Evolutionary conservation across 2,113 vertebrate species (phyloP).

Genomic region (Xiphophorus couchianus): DNA sequence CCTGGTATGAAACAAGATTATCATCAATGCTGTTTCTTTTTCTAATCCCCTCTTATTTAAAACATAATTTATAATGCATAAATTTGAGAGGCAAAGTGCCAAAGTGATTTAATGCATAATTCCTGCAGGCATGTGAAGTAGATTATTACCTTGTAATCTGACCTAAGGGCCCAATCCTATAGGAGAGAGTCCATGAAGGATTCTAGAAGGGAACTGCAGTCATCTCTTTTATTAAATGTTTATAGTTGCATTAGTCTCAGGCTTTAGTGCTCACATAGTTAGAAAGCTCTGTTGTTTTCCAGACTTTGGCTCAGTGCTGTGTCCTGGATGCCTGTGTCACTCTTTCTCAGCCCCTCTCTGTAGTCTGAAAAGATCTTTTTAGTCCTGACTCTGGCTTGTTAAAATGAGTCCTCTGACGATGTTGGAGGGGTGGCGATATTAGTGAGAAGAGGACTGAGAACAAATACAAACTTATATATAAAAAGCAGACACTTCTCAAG

Average conservation of each 20-base stretch:
- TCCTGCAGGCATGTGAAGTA: conserved; percentile 1
- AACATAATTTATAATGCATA: neutral
- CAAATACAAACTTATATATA: conserved; percentile 20
- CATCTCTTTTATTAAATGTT: conserved; percentile 26
- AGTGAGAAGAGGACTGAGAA: conserved; percentile 13
- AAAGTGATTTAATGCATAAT: neutral
- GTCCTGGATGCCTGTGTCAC: conserved; percentile 34
- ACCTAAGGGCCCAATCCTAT: neutral
- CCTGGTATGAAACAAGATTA: too few relatives aligned
- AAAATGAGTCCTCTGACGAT: conserved; percentile 54
- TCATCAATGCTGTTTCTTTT: too few relatives aligned
- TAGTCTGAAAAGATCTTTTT: conserved; percentile 46
- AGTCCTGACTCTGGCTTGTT: conserved; percentile 55
- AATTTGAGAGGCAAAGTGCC: neutral
- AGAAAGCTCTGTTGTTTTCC: conserved; percentile 38
- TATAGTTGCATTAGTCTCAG: conserved; percentile 52
- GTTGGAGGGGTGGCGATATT: conserved; percentile 24
- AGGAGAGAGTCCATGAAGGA: too few relatives aligned
- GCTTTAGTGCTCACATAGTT: conserved; percentile 44
- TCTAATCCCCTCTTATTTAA: too few relatives aligned
- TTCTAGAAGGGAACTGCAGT: too few relatives aligned
- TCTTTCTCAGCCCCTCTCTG: conserved; percentile 13
- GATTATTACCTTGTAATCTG: neutral
- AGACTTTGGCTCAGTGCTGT: conserved; percentile 23
- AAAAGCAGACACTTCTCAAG: neutral